Conservation (phyloP, 2,888 invertebrate species). For the Helobdella robusta region DNA sequence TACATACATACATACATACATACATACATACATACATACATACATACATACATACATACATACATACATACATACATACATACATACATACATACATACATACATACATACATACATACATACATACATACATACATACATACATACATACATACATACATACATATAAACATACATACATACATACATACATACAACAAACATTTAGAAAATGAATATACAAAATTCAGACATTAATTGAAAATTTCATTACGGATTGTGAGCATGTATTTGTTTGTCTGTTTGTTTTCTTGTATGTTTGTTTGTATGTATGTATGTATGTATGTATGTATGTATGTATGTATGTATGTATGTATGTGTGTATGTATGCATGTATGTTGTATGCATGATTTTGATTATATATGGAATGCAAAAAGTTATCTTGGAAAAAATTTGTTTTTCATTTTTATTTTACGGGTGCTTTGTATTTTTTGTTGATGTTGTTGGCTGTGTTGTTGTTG, state of each 20-base stretch:
- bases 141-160: constrained; percentile 18
- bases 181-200: not conserved
- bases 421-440: no score
- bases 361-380: constrained; percentile 3
- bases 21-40: no score
- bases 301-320: constrained; percentile 1
- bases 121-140: constrained; percentile 7
- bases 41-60: no score
- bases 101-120: constrained; percentile 2
- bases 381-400: not conserved
- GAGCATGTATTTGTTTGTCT: not conserved
- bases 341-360: not conserved
- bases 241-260: no score
- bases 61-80: no score
- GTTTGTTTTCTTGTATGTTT: not conserved
- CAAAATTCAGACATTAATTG: no score
- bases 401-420: not conserved
- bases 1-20: no score
- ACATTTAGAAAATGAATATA: not conserved
- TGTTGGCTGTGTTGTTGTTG: no score
- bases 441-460: no score
- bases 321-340: constrained; percentile 2
- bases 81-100: no score
- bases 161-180: constrained; percentile 1
- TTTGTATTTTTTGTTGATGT: no score